Base-by-base conservation (phyloP, 1,140 invertebrate genomes). In the Dinothrombium tinctorium region DNA sequence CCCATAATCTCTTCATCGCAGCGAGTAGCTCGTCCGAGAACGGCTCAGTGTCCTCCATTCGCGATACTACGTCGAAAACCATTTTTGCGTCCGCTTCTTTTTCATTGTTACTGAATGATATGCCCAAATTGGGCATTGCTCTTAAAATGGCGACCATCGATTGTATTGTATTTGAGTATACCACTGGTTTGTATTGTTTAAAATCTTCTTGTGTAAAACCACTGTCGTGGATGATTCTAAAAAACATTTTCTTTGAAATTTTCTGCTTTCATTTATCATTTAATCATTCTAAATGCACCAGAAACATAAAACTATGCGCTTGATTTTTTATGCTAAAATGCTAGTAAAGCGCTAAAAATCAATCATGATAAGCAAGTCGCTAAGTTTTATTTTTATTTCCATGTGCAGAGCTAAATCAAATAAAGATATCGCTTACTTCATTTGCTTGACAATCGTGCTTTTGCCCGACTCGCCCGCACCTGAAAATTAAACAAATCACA, bases 41-140 rank as follows among this genome's bases (percentile, higher is more conserved):
- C 33, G 92, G 87, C 64, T 98, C 90, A 42, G 92, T 98, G 61
- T 98, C 92, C 62, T 96, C 90, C 92, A 98, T 98, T 54, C 89
- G 69, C 53, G 90, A 82, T 58, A 98, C 94, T 45, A 98, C 89
- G 63, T 98, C 89, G 64, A 96, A 87, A 43, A 96, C 90, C 82
- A 96, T 89, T 69, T 96, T 95, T 46, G 84, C 84, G 65, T 98
- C 90, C 56, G 78, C 78, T 59, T 65, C 62, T 49, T 61, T 49
- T 33, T 65, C 61, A 43, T 55, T 56, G 45, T 59, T 55, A 28
- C 59, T 62, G 66, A 92, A 98, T 53, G 73, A 72, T 60, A 99
- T 94, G 58, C 80, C 80, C 53, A 99, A 71, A 63, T 84, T 95
- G 53, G 86, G 86, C 94, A 98, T 98, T 53, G 94, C 90, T 59